Evolutionary conservation across 2,113 vertebrate species (phyloP).

Genomic region (Aegotheles bennettii): DNA sequence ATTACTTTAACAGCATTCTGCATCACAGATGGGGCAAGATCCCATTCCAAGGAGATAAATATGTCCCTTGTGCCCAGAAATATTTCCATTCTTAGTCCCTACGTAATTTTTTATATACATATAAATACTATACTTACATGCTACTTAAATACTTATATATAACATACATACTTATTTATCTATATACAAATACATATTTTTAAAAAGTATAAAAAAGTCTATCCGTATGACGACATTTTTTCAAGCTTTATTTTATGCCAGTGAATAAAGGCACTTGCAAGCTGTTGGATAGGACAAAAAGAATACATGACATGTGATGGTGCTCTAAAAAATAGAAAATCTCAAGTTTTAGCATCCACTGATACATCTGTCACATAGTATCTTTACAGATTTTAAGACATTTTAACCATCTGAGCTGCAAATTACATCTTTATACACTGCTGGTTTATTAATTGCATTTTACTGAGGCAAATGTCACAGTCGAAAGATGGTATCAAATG

Average conservation of each 20-base stretch:
- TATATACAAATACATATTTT: background rate
- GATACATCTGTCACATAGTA: background rate
- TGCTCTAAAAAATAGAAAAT: background rate
- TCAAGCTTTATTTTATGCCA: background rate
- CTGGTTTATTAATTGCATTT: conserved; percentile 30
- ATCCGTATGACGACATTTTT: background rate
- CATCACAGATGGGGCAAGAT: background rate
- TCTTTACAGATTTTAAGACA: background rate
- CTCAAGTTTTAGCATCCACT: background rate
- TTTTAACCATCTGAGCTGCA: conserved; percentile 4
- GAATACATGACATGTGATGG: background rate
- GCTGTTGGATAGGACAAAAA: background rate
- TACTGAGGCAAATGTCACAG: background rate
- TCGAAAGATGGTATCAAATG: background rate
- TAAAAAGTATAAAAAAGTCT: background rate
- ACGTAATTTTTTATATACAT: background rate
- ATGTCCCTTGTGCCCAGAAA: background rate
- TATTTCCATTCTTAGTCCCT: background rate
- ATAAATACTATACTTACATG: background rate
- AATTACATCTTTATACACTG: background rate
- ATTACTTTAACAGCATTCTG: background rate
- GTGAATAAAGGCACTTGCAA: background rate
- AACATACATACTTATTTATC: background rate
- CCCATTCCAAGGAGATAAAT: background rate
- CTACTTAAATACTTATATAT: background rate